Evolutionary conservation across 1,140 invertebrate genomes (phyloP).

Genomic region (Steinernema khuongi): DNA sequence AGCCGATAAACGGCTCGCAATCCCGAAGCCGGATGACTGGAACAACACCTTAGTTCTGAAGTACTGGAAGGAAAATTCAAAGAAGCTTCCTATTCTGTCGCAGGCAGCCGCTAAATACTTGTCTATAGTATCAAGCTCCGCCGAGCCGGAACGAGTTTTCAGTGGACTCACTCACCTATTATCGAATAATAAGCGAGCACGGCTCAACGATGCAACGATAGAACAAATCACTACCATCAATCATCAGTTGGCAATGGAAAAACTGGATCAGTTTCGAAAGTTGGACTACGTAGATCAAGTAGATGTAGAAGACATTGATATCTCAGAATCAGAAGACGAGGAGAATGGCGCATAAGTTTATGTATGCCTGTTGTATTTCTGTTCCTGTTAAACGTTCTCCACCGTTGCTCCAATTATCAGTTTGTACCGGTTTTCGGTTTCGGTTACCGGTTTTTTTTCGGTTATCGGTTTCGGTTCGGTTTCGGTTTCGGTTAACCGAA

Average conservation of each 20-base stretch:
- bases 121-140: background rate
- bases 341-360: background rate
- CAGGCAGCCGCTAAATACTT: background rate
- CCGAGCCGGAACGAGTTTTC: background rate
- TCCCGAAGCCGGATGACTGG: background rate
- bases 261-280: background rate
- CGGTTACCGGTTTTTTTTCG: background rate
- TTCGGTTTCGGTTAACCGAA: background rate
- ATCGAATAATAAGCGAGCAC: background rate
- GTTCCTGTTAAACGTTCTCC: no score
- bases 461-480: background rate
- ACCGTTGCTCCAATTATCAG: background rate
- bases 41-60: background rate
- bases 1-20: background rate
- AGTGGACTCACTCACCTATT: background rate
- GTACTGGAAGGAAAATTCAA: background rate
- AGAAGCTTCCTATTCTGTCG: background rate
- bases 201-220: background rate
- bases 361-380: no score
- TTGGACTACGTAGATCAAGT: background rate
- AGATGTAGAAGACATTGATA: background rate
- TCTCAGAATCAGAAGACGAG: background rate
- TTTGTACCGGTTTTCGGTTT: background rate
- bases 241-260: background rate
- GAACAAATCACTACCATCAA: background rate